These are phyloP conservation scores for Galaxias olidus DNA, from an alignment of 2,797 vertebrate genomes.

Conservation along the genomic window DNA sequence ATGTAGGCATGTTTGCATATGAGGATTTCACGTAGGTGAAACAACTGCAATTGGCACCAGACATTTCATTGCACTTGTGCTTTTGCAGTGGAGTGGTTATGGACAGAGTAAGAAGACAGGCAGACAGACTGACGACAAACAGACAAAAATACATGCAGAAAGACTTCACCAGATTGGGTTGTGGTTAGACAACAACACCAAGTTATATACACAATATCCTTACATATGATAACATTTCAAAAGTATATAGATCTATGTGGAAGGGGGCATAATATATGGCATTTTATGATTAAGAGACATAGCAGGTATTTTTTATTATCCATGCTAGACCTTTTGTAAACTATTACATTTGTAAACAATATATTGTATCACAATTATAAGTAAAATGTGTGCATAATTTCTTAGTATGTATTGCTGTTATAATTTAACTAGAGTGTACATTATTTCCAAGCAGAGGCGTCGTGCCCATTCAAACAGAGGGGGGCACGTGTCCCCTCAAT, in stretches of 20 bases:
- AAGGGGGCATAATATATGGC: too few species aligned
- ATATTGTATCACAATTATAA: too few species aligned
- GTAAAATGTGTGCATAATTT: conserved; percentile 19
- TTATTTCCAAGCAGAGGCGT: too few species aligned
- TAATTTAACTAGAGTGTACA: conserved; percentile 19
- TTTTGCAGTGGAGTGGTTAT: too few species aligned
- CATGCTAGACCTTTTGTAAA: conserved; percentile 30
- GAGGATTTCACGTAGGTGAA: too few species aligned
- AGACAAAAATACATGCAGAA: conserved; percentile 40
- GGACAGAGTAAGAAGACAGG: conserved; percentile 65
- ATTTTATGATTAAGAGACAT: conserved; percentile 70
- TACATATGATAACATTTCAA: conserved; percentile 64
- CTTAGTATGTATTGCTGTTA: conserved; percentile 54
- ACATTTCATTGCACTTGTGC: too few species aligned
- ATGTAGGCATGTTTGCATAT: too few species aligned
- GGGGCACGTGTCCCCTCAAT: too few species aligned
- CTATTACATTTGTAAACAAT: too few species aligned
- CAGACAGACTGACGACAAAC: conserved; percentile 48
- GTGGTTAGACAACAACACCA: conserved; percentile 61
- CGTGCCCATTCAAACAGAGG: too few species aligned
- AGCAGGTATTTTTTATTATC: conserved; percentile 71
- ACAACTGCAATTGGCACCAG: too few species aligned
- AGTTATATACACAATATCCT: conserved; percentile 71
- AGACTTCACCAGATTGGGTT: conserved; percentile 68
- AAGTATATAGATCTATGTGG: conserved; percentile 68